Conservation (phyloP, 2,113 vertebrate genomes). For the Phodopus roborovskii region DNA sequence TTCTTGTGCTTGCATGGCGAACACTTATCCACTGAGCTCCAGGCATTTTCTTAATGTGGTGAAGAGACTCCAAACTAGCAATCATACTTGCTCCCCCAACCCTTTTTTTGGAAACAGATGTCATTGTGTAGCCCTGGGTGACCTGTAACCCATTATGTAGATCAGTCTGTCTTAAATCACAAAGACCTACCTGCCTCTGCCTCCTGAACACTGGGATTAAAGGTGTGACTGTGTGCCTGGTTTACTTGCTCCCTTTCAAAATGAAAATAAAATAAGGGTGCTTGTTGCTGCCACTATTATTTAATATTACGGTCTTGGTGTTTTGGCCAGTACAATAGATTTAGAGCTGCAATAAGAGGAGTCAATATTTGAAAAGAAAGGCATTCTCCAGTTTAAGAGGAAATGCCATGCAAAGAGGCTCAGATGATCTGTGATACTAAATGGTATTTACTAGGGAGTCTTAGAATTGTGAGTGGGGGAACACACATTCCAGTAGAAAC, state of each 20-base stretch:
- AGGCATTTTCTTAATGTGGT: conserved; percentile 41
- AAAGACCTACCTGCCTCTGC: background rate
- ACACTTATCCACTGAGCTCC: background rate
- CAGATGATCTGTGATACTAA: background rate
- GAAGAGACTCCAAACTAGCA: conserved; percentile 37
- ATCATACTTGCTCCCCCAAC: background rate
- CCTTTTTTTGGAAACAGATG: background rate
- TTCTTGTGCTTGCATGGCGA: background rate
- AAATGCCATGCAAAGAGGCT: background rate
- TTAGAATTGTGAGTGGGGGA: background rate
- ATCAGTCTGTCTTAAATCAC: background rate
- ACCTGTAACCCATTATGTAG: background rate
- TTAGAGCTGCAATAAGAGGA: conserved; percentile 50
- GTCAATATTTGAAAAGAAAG: conserved; percentile 58
- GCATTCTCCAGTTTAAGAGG: conserved; percentile 2
- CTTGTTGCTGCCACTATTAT: conserved; percentile 27
- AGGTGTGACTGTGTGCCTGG: background rate
- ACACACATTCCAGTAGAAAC: background rate
- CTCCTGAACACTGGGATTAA: background rate
- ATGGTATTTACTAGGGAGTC: background rate
- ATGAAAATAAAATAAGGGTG: conserved; percentile 62
- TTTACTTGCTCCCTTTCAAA: background rate
- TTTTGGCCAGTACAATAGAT: conserved; percentile 40
- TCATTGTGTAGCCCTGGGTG: background rate
- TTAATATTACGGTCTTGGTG: conserved; percentile 1